Conservation (phyloP, 2,113 vertebrate species). For the Oenanthe melanoleuca region DNA sequence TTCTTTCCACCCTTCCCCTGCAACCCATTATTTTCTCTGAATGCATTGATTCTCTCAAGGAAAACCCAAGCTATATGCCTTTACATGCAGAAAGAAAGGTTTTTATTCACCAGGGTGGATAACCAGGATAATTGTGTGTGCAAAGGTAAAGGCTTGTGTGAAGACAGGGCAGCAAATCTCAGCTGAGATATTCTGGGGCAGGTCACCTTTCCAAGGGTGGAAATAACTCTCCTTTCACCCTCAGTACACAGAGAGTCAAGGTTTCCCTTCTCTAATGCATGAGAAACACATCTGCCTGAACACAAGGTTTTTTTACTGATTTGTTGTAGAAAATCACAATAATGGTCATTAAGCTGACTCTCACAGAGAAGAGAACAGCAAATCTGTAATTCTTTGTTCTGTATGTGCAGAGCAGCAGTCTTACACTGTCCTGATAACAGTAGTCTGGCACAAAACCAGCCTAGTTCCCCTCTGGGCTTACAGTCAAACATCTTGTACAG, state of each 20-base stretch:
- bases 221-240: not conserved
- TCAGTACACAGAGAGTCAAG: not conserved
- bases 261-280: not conserved
- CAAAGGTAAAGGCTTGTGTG: not conserved
- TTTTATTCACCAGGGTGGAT: not conserved
- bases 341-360: not conserved
- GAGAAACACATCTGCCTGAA: not conserved
- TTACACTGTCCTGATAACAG: not conserved
- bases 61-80: not conserved
- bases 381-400: conserved; percentile 46
- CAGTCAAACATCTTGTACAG: conserved; percentile 48
- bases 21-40: not conserved
- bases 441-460: not conserved
- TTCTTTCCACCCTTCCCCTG: rapidly evolving
- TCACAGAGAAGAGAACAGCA: not conserved
- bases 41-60: not conserved
- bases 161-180: not conserved
- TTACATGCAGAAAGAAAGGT: not conserved
- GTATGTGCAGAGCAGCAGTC: not conserved
- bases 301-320: not conserved
- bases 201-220: not conserved
- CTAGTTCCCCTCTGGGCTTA: not conserved
- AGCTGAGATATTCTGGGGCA: not conserved
- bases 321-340: not conserved
- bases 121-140: not conserved